Evolutionary conservation across 2,888 invertebrate species (phyloP), one percentile per base, ranked within the genome.

Genomic region (Epinotia bilunana): DNA sequence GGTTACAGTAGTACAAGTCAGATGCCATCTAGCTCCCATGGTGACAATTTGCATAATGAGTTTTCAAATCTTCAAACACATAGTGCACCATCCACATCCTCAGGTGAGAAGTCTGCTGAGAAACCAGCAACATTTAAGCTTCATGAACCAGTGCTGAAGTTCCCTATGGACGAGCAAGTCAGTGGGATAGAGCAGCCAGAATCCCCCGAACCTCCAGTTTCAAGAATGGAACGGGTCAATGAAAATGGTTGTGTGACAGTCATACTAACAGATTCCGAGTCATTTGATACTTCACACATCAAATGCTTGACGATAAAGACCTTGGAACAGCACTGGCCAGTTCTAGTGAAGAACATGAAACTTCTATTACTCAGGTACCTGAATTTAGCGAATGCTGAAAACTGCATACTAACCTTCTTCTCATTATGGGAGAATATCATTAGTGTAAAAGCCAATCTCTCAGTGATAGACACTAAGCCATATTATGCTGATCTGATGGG

Each of bases 351-450:
- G 82, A 96, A 96, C 82, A 96, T 97, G 92, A 95, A 95, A 83
- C 90, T 93, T 77, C 89, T 95, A 77, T 91, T 95, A 78, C 88
- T 94, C 77, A 91, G 95, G 87, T 95, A 95, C 91, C 93, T 94
- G 86, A 94, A 95, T 86, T 90, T 95, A 84, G 87, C 90, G 67
- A 95, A 95, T 84, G 95, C 96, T 72, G 96, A 96, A 90, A 96
- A 96, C 82, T 96, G 96, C 88, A 95, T 96, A 82, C 91, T 98
- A 72, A 97, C 97, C 67, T 98, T 98, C 87, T 95, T 98, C 79
- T 96, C 97, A 70, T 91, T 98, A 55, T 98, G 98, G 98, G 97
- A 98, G 86, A 97, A 97, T 79, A 97, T 98, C 20, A 98, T 98
- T 85, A 98, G 98, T 72, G 98, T 98, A 0, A 97, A 97, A 91